Percentiles rank a stretch among this genome's conserved stretches.
Conservation (phyloP, 2,888 invertebrate genomes). For the Pimpla rufipes region DNA sequence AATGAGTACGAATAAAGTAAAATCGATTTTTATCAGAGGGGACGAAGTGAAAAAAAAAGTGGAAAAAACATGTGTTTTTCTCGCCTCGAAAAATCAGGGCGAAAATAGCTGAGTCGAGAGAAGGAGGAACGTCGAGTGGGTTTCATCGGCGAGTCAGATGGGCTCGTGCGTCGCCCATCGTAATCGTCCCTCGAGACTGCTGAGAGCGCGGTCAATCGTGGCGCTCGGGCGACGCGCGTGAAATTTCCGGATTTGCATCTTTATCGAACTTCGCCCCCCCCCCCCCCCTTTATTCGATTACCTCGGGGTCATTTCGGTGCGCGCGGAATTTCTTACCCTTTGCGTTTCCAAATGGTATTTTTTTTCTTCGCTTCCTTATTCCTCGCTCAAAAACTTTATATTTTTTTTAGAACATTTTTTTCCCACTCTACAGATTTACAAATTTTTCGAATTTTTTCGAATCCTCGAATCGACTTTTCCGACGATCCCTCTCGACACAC, state of each 20-base stretch:
- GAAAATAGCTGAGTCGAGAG: too few relatives aligned
- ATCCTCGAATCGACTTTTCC: too few relatives aligned
- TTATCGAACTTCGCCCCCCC: constrained; percentile 73
- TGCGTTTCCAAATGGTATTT: background rate
- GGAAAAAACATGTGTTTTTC: too few relatives aligned
- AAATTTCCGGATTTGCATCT: constrained; percentile 73
- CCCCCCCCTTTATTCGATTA: constrained; percentile 73
- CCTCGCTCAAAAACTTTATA: too few relatives aligned
- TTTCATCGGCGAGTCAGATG: background rate
- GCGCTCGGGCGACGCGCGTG: background rate
- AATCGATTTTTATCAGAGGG: too few relatives aligned
- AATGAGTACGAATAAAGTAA: too few relatives aligned
- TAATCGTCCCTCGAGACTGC: background rate
- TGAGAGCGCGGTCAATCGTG: constrained; percentile 23
- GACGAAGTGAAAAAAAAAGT: too few relatives aligned
- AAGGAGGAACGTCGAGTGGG: too few relatives aligned
- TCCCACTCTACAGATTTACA: too few relatives aligned
- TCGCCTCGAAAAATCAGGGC: too few relatives aligned
- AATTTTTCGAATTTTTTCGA: too few relatives aligned
- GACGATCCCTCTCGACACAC: too few relatives aligned
- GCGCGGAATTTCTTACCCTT: background rate
- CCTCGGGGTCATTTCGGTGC: constrained; percentile 54
- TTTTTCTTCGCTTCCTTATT: background rate
- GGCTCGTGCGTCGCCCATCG: background rate
- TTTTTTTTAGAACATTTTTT: background rate